phyloP scores from a whole-genome alignment of 2,113 vertebrate genomes.

The Rhodinocichla rosea region DNA sequence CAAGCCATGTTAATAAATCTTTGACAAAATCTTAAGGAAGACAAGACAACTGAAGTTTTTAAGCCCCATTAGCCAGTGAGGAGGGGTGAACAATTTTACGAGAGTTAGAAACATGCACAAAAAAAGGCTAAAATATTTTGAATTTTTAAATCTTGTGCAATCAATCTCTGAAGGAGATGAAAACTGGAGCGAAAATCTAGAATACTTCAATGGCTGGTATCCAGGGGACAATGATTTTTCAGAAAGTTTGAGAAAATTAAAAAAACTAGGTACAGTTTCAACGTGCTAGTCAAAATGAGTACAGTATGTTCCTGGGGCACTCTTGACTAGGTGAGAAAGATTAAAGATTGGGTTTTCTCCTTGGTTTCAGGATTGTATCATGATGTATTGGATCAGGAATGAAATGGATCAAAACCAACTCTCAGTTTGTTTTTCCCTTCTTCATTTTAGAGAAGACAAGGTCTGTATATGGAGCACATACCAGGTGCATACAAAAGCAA shows the following conservation, averaged over 20 bases:
- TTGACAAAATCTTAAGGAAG: background rate
- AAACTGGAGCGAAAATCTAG: background rate
- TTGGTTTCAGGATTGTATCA: background rate
- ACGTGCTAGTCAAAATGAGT: background rate
- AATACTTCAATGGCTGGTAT: background rate
- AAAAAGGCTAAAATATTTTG: background rate
- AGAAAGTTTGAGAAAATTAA: background rate
- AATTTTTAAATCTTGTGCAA: background rate
- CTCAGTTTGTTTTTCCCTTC: background rate
- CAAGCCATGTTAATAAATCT: background rate
- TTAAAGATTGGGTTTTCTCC: background rate
- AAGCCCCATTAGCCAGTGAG: background rate
- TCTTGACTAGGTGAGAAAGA: background rate
- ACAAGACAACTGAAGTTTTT: background rate
- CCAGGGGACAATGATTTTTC: background rate
- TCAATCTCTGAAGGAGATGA: background rate
- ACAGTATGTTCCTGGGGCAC: fast-evolving
- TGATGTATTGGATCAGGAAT: background rate
- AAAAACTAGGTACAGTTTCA: background rate
- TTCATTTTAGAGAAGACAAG: background rate
- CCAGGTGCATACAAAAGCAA: background rate
- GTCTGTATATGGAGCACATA: background rate
- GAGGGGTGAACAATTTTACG: background rate
- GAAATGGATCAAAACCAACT: background rate
- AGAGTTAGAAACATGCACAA: background rate